Evolutionary conservation across 2,113 vertebrate genomes (phyloP), one percentile per base, ranked within the genome.

Genomic region (Cololabis saira): DNA sequence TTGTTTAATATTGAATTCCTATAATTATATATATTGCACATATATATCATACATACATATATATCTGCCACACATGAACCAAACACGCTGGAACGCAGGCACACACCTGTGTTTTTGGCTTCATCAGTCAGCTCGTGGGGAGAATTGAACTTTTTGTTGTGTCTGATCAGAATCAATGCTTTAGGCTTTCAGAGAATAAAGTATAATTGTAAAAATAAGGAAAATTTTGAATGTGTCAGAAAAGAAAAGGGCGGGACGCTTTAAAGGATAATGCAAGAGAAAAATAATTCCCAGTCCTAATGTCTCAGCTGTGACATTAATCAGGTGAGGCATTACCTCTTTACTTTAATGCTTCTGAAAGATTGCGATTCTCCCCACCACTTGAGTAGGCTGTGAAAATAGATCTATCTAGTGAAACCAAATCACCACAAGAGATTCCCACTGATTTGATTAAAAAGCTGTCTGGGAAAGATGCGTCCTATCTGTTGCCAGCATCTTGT

Each of bases 391-490:
- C 45, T 63, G 54, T 52, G 61, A 45, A 71, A 79, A 85, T 76
- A 63, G 64, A 78, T 83, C 75, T 81, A 43, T 43, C 12, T 10
- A 50, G 17, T 13, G 1, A 65, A 56, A 22, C 57, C 52, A 44
- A 67, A 64, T 70, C 60, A 67, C 24, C 57, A 27, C 52, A 3
- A 40, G 71, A 78, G 71, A 63, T 51, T 60, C 70, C 55, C 50
- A 74, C 63, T 84, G 61, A 74, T 80, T 66, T 61, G 68, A 67
- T 79, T 81, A 83, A 87, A 84, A 76, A 57, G 52, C 51, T 59
- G 55, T 61, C 53, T 53, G 56, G 70, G 50, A 61, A 63, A 71
- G 58, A 30, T 19, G 22, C 37, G 58, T 76, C 48, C n/a, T 41
- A 49, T 64, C 49, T 64, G 42, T 59, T 55, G 15, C 58, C 48